Percentiles rank a stretch among this genome's conserved stretches.
These are phyloP conservation scores for Parapsyche elsis DNA, from an alignment of 1,140 invertebrate species.

Conservation along the genomic window DNA sequence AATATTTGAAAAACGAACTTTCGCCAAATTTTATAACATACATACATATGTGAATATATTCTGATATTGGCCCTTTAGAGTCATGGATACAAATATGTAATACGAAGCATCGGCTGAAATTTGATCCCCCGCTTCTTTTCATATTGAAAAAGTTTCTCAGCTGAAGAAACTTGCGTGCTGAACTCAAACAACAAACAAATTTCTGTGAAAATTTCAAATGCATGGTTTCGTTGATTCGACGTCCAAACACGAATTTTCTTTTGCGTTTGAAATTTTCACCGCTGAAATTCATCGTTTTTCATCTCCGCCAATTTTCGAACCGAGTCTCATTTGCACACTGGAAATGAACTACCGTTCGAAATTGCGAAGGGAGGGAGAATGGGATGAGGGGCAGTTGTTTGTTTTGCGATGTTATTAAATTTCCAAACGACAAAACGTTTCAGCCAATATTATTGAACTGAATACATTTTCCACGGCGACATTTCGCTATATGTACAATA, in stretches of 20 bases:
- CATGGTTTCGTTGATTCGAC: not conserved
- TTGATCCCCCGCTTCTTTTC: not conserved
- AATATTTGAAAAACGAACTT: no score
- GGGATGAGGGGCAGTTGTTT: not conserved
- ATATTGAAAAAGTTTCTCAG: constrained; percentile 9
- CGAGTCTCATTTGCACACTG: not conserved
- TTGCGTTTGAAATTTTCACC: not conserved
- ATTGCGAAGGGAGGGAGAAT: not conserved
- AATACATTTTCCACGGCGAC: no score
- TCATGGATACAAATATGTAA: not conserved
- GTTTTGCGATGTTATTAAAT: constrained; percentile 6
- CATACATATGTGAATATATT: no score
- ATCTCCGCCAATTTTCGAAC: not conserved
- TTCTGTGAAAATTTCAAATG: not conserved
- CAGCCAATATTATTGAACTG: not conserved
- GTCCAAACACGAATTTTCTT: no score
- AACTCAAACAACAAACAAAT: not conserved
- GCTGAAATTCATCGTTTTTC: not conserved
- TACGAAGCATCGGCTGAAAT: not conserved
- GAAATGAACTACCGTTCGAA: not conserved
- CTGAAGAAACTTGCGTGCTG: not conserved
- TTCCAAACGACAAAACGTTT: constrained; percentile 20
- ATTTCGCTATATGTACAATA: not conserved
- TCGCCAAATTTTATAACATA: no score
- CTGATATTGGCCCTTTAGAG: no score